Base-by-base conservation (phyloP, 2,113 vertebrate genomes). In the Carassius carassius region DNA sequence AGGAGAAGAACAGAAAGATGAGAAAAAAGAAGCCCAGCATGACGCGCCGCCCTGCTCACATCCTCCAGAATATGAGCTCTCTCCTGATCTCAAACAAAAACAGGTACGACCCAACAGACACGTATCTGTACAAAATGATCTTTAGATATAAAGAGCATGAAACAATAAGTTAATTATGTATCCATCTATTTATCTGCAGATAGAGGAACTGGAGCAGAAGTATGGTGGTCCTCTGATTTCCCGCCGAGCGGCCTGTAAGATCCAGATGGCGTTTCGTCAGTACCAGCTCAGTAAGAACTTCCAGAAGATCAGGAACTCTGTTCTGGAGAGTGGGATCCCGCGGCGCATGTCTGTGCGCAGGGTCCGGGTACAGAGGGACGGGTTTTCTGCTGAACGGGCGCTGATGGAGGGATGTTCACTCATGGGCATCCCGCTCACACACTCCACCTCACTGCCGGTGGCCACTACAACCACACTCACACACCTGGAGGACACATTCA, bases 261-360 rank as follows among this genome's bases (percentile, higher is more conserved):
- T 99, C 90, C 98, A 99, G 93, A 99, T 96, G 0, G 98, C 98
- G 0, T 99, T 99, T 94, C 96, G 98, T 83, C 98, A 99, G 92
- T 99, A 99, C 90, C 98, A 99, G 93, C 97, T 99, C 89, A 99
- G 97, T 94, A 98, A 98, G 94, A 99, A 99, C 96, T 99, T 99
- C 67, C 97, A 99, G 91, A 99, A 99, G 94, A 99, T 99, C 88
- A 96, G 98, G 35, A 98, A 98, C 93, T 99, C 98, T 0, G 94
- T 99, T 67, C 95, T 98, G 17, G 98, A 99, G 91, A 99, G 98
- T 89, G 97, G 97, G 87, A 92, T 98, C 88, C 97, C 98, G 0
- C 95, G 98, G 7, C 96, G 98, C 44, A 99, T 99, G 92, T 99
- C 98, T 5, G 91, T 99, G 91, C 96, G 96, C 85, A 96, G 96